Base-by-base conservation (phyloP, 2,888 invertebrate species). In the Onthophagus sagittarius region DNA sequence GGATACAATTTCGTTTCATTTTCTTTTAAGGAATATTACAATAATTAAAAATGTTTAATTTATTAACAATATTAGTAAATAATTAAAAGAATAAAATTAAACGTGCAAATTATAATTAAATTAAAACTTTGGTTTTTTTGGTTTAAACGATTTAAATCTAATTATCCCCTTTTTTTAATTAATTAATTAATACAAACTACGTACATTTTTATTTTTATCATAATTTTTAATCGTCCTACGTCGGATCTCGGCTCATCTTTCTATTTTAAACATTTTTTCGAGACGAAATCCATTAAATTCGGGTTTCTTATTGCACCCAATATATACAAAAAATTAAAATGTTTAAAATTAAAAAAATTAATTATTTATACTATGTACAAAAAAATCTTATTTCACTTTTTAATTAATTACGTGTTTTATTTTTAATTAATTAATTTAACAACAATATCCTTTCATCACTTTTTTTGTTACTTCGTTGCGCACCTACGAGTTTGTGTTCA, bases 241-340 rank as follows among this genome's bases (percentile, higher is more conserved):
- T 53, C 39, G 39, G 39, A 67, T 32, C 13, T 23, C 32, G 15
- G 9, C 67, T 7, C 23, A 15, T 64, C n/a, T n/a, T n/a, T 64
- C 64, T 64, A 31, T 31, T 67, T 32, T 67, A 23, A 67, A 67
- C n/a, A 33, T 71, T 63, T 14, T 31, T 15, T 70, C 33, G 32
- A 23, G n/a, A 67, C 70, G 72, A 72, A 72, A 75, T 69, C 69
- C 74, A 75, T 69, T 23, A 75, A 75, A 75, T 77, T 78, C 75
- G 75, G 77, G 77, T 75, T 73, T 70, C 70, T 75, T 78, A 77
- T 77, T 77, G 76, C 78, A 76, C 78, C 78, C 78, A 69, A 72
- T 75, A 74, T 74, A 76, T 71, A 71, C 71, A 71, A 71, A 71
- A 62, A 62, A 1, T 23, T 23, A 23, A 23, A 23, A 1, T 1